Evolutionary conservation across 2,797 vertebrate species (phyloP), one percentile per base, ranked within the genome.

Genomic region (Sebastes minor): DNA sequence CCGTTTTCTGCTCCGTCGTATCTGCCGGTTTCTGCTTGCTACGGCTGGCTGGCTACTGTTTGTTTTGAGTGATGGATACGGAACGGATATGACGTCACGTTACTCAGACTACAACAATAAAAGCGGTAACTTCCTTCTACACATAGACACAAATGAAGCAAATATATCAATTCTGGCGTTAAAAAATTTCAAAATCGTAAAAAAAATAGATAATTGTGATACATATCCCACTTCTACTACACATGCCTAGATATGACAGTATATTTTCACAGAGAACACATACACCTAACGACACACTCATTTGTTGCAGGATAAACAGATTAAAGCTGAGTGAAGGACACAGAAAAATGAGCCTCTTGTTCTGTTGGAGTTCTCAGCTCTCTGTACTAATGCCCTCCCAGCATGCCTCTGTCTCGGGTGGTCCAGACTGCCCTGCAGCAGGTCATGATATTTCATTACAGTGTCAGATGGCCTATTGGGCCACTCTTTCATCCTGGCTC

Each of bases 361-460:
- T 79, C 64, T 72, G 71, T 79, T 38, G 77, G 73, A 71, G 76
- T 71, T 59, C 87, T 76, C 88, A 66, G 87, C 88, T 74, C 76
- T 90, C 75, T 86, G 75, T 88, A 78, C 86, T 92, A 91, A 94
- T 90, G 82, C 85, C 86, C 89, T 91, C 85, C 74, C 91, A 93
- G 91, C 91, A 83, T 81, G 91, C 79, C 71, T 82, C 76, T 64
- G 74, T 73, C 83, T 82, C 27, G 32, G 79, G 70, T 62, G 8
- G 74, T 81, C 77, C 82, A 76, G 81, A 69, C 72, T 84, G 87
- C 88, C 90, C 91, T 84, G 78, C 80, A 90, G 87, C 87, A 83
- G 77, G 86, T 82, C 73, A 78, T 92, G 82, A 90, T 91, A 88
- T 91, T 94, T 94, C 78, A 87, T 88, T 91, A 86, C 70, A 80